Conservation (phyloP, 2,113 vertebrate genomes). For the Brachypteracias leptosomus region DNA sequence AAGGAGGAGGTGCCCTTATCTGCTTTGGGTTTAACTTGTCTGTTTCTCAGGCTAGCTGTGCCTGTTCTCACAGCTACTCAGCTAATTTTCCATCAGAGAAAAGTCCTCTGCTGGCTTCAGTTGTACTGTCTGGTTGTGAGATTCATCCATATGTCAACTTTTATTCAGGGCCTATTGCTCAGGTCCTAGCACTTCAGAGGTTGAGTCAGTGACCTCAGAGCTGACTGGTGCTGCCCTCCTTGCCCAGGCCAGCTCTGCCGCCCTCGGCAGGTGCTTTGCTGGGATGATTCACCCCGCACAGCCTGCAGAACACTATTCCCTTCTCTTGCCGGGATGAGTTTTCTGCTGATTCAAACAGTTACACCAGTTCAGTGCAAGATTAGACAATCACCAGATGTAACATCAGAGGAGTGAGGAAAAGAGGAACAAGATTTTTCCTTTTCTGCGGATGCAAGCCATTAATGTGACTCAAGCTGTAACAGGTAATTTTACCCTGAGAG, state of each 20-base stretch:
- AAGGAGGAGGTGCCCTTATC: too few relatives aligned
- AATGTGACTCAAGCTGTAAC: not conserved
- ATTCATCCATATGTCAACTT: too few relatives aligned
- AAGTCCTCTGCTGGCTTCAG: too few relatives aligned
- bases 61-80: too few relatives aligned
- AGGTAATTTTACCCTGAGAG: conserved; percentile 2
- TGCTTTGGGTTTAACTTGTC: too few relatives aligned
- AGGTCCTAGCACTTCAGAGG: too few relatives aligned
- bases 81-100: too few relatives aligned
- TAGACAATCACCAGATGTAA: not conserved
- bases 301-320: not conserved
- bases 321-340: not conserved
- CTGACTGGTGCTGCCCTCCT: not conserved
- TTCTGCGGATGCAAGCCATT: not conserved
- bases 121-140: too few relatives aligned
- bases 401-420: not conserved
- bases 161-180: too few relatives aligned
- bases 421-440: not conserved
- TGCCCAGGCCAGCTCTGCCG: not conserved
- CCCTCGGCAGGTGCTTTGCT: not conserved
- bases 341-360: conserved; percentile 4
- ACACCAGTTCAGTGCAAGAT: not conserved
- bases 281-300: not conserved
- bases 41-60: too few relatives aligned
- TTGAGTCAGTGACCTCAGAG: fast-evolving